phyloP scores from a whole-genome alignment of 2,113 vertebrate species.

The Planiliza haematocheilus region DNA sequence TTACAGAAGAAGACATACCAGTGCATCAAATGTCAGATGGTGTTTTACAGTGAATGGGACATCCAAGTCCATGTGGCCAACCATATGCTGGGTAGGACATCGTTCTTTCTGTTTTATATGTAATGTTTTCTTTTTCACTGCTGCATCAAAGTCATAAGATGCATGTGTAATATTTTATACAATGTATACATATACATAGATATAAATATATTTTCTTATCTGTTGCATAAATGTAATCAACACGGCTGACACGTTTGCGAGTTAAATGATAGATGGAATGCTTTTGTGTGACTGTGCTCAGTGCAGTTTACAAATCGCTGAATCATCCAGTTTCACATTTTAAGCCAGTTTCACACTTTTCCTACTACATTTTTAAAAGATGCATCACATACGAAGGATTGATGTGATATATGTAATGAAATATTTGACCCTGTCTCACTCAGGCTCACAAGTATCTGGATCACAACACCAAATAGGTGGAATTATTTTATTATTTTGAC shows the following conservation, averaged over 20 bases:
- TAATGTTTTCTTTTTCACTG: conserved; percentile 41
- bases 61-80: conserved; percentile 99
- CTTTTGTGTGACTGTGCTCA: conserved; percentile 34
- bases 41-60: conserved; percentile 99
- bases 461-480: conserved; percentile 81
- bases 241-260: conserved; percentile 31
- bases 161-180: conserved; percentile 35
- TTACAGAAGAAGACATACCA: conserved; percentile 99
- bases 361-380: conserved; percentile 35
- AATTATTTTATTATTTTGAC: conserved; percentile 79
- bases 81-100: conserved; percentile 98
- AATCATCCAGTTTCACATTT: conserved; percentile 36
- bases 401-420: conserved; percentile 71
- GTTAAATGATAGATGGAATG: conserved; percentile 38
- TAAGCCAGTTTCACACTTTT: conserved; percentile 31
- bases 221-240: conserved; percentile 33
- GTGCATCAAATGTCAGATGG: conserved; percentile 99
- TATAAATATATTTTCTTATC: conserved; percentile 46
- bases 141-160: conserved; percentile 49
- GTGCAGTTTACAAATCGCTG: conserved; percentile 33
- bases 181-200: conserved; percentile 9
- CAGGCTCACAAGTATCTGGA: conserved; percentile 80
- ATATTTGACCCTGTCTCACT: conserved; percentile 81
- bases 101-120: conserved; percentile 40
- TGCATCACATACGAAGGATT: conserved; percentile 57